Evolutionary conservation across 2,888 invertebrate genomes (phyloP).

Genomic region (Parasteatoda lunata): DNA sequence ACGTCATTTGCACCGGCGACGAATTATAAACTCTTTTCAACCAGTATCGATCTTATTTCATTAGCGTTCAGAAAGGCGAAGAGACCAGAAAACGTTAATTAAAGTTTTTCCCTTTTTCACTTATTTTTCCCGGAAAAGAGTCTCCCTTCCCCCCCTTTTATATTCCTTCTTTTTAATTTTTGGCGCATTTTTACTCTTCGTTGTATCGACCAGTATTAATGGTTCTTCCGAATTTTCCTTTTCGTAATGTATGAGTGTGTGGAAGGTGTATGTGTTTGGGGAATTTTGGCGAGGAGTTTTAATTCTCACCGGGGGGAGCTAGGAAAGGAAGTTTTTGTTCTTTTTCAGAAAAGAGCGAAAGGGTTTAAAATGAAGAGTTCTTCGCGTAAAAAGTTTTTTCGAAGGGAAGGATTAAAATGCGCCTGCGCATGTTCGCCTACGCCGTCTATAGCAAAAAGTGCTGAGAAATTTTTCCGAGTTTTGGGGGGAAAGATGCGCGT

Average conservation of each 20-base stretch:
- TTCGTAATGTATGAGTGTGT: background rate
- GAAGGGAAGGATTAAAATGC: slow-evolving; percentile 1
- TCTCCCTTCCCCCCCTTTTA: background rate
- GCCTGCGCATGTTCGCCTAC: background rate
- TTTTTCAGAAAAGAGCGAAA: background rate
- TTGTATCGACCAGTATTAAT: slow-evolving; percentile 26
- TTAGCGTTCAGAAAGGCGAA: slow-evolving; percentile 20
- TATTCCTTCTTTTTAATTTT: slow-evolving; percentile 38
- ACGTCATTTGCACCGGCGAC: background rate
- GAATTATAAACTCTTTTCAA: slow-evolving; percentile 31
- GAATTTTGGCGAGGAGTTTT: slow-evolving; percentile 1
- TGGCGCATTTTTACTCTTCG: slow-evolving; percentile 28
- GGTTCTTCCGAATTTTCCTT: background rate
- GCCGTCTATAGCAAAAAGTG: background rate
- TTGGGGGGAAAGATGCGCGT: background rate
- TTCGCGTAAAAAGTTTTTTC: slow-evolving; percentile 38
- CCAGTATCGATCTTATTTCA: slow-evolving; percentile 51
- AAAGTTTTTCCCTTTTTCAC: background rate
- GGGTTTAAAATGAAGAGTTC: slow-evolving; percentile 8
- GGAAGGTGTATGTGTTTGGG: background rate
- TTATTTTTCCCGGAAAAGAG: background rate
- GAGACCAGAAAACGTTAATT: slow-evolving; percentile 34
- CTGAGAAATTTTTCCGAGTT: background rate
- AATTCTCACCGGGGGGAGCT: background rate
- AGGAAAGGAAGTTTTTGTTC: slow-evolving; percentile 22